Base-by-base conservation (phyloP, 2,113 vertebrate genomes). In the Tringa solitaria region DNA sequence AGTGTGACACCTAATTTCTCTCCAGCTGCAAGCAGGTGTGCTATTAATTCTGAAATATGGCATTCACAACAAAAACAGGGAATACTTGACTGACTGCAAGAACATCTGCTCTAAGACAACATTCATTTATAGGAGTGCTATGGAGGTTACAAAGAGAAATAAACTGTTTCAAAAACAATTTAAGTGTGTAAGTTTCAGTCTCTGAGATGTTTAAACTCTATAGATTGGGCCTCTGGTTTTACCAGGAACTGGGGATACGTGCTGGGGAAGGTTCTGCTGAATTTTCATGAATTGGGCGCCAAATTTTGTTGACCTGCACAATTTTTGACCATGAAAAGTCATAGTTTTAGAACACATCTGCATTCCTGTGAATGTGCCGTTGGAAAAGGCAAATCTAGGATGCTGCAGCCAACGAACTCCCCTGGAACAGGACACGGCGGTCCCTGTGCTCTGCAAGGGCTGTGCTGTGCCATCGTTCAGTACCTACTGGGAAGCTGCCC, bases 1-100 rank as follows among this genome's bases (percentile, higher is more conserved):
- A 89, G 45, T 53, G 61, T 51, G 61, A 94, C 73, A 94, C 90
- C 87, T 95, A 24, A 91, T 91, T 95, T 89, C 70, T 83, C 41
- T 82, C 75, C 89, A 85, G 90, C 81, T 91, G 89, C 80, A 93
- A 48, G 80, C 65, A 92, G 76, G 57, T 81, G 80, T 91, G 86
- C 51, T 81, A 75, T 88, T 92, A 89, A 83, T 90, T 75, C 86
- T 78, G 80, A 90, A 94, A 92, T 61, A 88, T 2, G 39, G 64
- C 53, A 64, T 45, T 86, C 77, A 53, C 65, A 70, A 30, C 41
- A 74, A 68, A 60, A 33, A 72, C 32, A 45, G 43, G 13, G 45
- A 95, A 54, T 20, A 73, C 74, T n/a, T 2, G 1, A 73, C 3
- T 57, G 90, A 84, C 77, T 30, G 50, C 41, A 91, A 57, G 61